Conservation (phyloP, 2,113 vertebrate species). For the Lepus americanus region DNA sequence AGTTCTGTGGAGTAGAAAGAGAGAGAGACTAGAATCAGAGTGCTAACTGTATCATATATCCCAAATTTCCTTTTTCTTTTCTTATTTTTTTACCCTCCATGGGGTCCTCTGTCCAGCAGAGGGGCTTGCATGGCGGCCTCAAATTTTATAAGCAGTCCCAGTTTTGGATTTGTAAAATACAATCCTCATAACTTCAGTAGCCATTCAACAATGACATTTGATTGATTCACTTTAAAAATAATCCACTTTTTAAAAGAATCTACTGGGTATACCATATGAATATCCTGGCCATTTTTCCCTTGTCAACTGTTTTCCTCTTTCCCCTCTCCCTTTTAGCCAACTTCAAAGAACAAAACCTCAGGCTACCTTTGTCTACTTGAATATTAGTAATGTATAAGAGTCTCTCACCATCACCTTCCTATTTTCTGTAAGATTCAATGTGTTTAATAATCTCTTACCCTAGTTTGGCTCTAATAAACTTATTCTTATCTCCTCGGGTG, state of each 20-base stretch:
- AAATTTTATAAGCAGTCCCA: not conserved
- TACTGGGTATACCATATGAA: not conserved
- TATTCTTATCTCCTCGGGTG: conserved; percentile 64
- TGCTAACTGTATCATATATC: not conserved
- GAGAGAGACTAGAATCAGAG: not conserved
- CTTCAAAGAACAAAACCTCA: conserved; percentile 25
- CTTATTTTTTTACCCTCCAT: too few relatives aligned
- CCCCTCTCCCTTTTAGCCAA: not conserved
- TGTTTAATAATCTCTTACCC: conserved; percentile 66
- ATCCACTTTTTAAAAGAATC: not conserved
- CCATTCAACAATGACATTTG: conserved; percentile 22
- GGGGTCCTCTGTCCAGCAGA: too few relatives aligned
- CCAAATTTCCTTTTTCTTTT: too few relatives aligned
- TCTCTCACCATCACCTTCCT: not conserved
- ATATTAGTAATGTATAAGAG: conserved; percentile 51
- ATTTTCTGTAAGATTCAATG: conserved; percentile 50
- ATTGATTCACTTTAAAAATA: conserved; percentile 29
- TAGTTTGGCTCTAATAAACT: conserved; percentile 71
- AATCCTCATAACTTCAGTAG: not conserved
- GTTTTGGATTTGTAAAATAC: conserved; percentile 14
- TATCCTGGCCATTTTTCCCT: not conserved
- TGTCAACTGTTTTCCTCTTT: not conserved
- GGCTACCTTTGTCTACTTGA: conserved; percentile 19
- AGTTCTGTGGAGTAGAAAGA: conserved; percentile 18
- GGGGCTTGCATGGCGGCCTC: too few relatives aligned